A percentile compares a stretch with the other conserved stretches of the same genome.
These are phyloP conservation scores for Acanthurus lineatus DNA, from an alignment of 2,797 vertebrate species.

Conservation along the genomic window DNA sequence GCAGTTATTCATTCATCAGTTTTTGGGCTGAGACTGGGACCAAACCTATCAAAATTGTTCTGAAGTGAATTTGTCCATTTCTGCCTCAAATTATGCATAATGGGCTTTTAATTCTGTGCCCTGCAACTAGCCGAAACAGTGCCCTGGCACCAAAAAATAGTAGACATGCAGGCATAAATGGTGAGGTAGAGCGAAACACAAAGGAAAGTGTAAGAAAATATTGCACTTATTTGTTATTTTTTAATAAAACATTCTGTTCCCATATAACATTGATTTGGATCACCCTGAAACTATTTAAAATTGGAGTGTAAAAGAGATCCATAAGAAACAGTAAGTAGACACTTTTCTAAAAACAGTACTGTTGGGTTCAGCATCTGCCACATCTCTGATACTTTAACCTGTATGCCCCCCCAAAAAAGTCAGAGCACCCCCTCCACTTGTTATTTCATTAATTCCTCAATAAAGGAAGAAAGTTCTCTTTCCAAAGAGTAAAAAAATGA, in stretches of 20 bases:
- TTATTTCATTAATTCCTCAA: constrained; percentile 48
- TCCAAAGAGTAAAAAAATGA: constrained; percentile 46
- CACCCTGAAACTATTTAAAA: background rate
- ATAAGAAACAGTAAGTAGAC: background rate
- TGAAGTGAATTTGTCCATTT: constrained; percentile 64
- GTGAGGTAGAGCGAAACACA: background rate
- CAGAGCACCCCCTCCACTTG: background rate
- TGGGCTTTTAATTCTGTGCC: constrained; percentile 56
- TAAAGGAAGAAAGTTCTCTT: constrained; percentile 40
- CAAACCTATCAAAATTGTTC: constrained; percentile 66
- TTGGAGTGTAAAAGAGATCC: background rate
- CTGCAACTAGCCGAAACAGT: constrained; percentile 16
- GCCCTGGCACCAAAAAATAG: constrained; percentile 20
- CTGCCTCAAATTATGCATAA: constrained; percentile 56
- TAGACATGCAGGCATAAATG: constrained; percentile 9
- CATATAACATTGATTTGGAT: background rate
- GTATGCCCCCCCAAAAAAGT: too few relatives aligned
- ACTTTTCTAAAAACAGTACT: background rate
- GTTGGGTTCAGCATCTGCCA: too few relatives aligned
- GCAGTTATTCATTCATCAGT: constrained; percentile 71
- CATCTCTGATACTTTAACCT: constrained; percentile 29
- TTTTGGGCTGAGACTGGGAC: constrained; percentile 65
- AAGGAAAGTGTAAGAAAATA: background rate
- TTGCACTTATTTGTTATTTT: background rate
- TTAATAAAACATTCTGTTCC: background rate